Percentiles rank a stretch among this genome's conserved stretches.
Conservation (phyloP, 2,888 invertebrate genomes). For the Mesodorylaimus sp. region DNA sequence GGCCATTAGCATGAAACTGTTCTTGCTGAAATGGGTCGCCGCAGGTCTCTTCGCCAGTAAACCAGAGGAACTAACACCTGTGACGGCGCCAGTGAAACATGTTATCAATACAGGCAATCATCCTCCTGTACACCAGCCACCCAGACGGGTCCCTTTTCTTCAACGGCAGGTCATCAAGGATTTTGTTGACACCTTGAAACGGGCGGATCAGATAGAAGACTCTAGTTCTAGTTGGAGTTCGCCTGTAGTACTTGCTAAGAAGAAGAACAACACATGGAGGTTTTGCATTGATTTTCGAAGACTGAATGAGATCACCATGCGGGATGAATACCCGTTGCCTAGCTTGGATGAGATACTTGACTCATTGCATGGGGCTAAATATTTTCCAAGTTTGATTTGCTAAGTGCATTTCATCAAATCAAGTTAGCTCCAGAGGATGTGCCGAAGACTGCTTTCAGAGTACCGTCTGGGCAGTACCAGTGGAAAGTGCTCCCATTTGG, state of each 20-base stretch:
- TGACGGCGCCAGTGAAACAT: background rate
- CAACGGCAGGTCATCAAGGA: background rate
- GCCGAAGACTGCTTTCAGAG: slow-evolving; percentile 16
- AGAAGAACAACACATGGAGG: slow-evolving; percentile 19
- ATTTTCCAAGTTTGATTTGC: slow-evolving; percentile 13
- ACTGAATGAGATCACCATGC: slow-evolving; percentile 13
- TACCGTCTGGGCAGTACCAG: slow-evolving; percentile 15
- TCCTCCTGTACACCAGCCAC: background rate
- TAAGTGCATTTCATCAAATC: slow-evolving; percentile 14
- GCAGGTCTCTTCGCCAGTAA: too few species aligned
- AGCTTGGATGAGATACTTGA: slow-evolving; percentile 12
- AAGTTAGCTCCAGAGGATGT: slow-evolving; percentile 11
- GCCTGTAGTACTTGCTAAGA: slow-evolving; percentile 26
- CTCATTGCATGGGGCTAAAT: slow-evolving; percentile 6
- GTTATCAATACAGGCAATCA: background rate
- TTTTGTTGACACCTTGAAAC: background rate
- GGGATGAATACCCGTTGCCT: slow-evolving; percentile 12
- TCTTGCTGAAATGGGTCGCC: too few species aligned
- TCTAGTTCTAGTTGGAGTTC: slow-evolving; percentile 25
- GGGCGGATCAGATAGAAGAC: slow-evolving; percentile 11
- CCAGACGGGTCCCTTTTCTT: background rate
- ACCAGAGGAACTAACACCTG: too few species aligned
- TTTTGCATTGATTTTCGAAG: slow-evolving; percentile 17
- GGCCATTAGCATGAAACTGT: too few species aligned
- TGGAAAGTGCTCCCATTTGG: slow-evolving; percentile 20